Evolutionary conservation across 2,797 vertebrate species (phyloP).

Genomic region (Pseudochirops cupreus): DNA sequence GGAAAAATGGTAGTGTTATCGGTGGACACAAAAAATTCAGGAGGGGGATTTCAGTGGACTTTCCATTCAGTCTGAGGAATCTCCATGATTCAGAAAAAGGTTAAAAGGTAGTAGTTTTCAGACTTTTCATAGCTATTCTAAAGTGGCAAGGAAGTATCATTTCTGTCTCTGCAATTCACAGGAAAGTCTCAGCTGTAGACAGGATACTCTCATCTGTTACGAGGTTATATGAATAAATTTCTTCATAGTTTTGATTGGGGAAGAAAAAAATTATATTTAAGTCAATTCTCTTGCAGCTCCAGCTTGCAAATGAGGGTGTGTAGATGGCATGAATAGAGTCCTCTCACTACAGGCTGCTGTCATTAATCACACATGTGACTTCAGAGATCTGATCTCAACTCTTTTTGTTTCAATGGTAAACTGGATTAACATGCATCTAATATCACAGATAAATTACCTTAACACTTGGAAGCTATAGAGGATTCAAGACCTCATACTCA

Average conservation of each 20-base stretch:
- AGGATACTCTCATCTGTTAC: background rate
- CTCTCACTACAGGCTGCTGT: background rate
- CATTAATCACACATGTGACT: background rate
- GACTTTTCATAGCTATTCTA: background rate
- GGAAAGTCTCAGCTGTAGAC: background rate
- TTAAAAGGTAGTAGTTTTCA: conserved; percentile 43
- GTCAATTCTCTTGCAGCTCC: background rate
- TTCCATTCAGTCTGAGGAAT: conserved; percentile 23
- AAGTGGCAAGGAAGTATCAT: conserved; percentile 3
- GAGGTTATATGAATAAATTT: conserved; percentile 15
- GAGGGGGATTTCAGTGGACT: background rate
- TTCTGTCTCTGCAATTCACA: conserved; percentile 10
- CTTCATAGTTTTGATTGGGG: background rate
- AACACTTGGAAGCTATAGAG: conserved; percentile 6
- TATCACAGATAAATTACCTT: conserved; percentile 18
- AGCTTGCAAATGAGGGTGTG: background rate
- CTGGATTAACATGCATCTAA: background rate
- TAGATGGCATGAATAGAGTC: background rate
- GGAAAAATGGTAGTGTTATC: background rate
- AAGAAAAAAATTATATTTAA: background rate
- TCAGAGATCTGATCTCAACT: conserved; percentile 9
- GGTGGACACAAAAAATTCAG: conserved; percentile 9
- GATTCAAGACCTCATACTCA: conserved; percentile 50
- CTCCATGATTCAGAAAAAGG: conserved; percentile 16
- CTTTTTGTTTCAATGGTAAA: conserved; percentile 26